These are phyloP conservation scores for Zaprionus lineosus DNA, from an alignment of 2,888 invertebrate genomes.

Conservation along the genomic window DNA sequence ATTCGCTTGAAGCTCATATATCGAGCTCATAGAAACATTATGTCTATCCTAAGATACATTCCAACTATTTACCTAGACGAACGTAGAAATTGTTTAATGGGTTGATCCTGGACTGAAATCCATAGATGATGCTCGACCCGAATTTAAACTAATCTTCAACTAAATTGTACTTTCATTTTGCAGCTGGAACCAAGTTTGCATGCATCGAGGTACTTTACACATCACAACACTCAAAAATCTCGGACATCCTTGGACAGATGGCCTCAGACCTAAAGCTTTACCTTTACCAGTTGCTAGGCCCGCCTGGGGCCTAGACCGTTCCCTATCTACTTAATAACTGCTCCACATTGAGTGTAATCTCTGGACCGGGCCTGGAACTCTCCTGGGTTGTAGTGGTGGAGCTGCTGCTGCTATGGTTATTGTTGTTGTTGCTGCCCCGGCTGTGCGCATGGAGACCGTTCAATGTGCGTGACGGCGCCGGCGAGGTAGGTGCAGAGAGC, in stretches of 20 bases:
- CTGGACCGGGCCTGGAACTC: conserved; percentile 53
- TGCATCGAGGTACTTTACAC: conserved; percentile 68
- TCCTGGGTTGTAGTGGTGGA: conserved; percentile 25
- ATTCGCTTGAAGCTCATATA: too few species aligned
- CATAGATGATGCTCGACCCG: conserved; percentile 6
- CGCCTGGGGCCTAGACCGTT: conserved; percentile 74
- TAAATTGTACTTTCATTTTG: conserved; percentile 73
- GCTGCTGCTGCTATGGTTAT: conserved; percentile 24
- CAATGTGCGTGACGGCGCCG: conserved; percentile 74
- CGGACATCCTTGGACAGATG: conserved; percentile 11
- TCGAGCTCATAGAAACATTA: too few species aligned
- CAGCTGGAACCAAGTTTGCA: conserved; percentile 68
- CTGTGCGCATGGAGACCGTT: conserved; percentile 61
- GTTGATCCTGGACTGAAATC: conserved; percentile 13
- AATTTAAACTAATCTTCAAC: conserved; percentile 53
- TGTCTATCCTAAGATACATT: too few species aligned
- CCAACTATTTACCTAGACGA: too few species aligned
- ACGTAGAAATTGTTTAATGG: conserved; percentile 15
- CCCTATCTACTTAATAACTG: conserved; percentile 81
- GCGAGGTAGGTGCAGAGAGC: conserved; percentile 76
- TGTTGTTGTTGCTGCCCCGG: conserved; percentile 25
- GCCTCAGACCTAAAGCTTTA: conserved; percentile 55
- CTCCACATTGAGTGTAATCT: conserved; percentile 79
- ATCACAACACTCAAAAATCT: conserved; percentile 60
- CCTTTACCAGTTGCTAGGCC: conserved; percentile 35